Percentiles rank a stretch among this genome's conserved stretches.
Evolutionary conservation across 2,888 invertebrate genomes (phyloP).

Genomic region (Orthonychiurus folsomi): DNA sequence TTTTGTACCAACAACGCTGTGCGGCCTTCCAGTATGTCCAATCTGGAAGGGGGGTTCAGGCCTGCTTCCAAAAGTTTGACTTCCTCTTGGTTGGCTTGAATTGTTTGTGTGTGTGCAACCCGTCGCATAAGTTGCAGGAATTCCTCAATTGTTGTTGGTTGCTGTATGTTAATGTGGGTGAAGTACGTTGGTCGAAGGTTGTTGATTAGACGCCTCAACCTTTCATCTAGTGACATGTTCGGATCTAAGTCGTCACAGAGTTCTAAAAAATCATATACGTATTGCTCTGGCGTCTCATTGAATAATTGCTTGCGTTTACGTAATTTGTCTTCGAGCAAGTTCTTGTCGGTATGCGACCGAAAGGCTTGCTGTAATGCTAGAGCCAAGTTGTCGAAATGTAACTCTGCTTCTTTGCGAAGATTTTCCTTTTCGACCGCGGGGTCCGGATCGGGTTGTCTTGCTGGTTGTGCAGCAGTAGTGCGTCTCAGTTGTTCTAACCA

Average conservation of each 20-base stretch:
- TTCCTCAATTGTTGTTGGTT: not conserved
- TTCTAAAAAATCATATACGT: slow-evolving; percentile 4
- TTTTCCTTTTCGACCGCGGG: too few relatives aligned
- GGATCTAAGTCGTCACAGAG: slow-evolving; percentile 5
- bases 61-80: not conserved
- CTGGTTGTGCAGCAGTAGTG: not conserved
- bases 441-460: not conserved
- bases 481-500: not conserved
- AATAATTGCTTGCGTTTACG: not conserved
- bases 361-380: slow-evolving; percentile 3
- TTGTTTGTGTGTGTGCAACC: not conserved
- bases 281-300: not conserved
- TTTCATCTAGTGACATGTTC: not conserved
- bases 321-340: not conserved
- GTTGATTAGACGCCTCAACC: not conserved
- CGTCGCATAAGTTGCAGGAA: not conserved
- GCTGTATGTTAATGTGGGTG: not conserved
- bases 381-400: not conserved
- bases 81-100: not conserved
- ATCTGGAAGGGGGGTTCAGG: too few relatives aligned
- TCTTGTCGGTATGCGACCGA: not conserved
- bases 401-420: too few relatives aligned
- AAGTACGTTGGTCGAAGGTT: not conserved
- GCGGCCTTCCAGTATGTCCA: too few relatives aligned
- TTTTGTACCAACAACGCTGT: too few relatives aligned